phyloP scores from a whole-genome alignment of 35 echinoderm and acorn worm species.

The Strongylocentrotus purpuratus region DNA sequence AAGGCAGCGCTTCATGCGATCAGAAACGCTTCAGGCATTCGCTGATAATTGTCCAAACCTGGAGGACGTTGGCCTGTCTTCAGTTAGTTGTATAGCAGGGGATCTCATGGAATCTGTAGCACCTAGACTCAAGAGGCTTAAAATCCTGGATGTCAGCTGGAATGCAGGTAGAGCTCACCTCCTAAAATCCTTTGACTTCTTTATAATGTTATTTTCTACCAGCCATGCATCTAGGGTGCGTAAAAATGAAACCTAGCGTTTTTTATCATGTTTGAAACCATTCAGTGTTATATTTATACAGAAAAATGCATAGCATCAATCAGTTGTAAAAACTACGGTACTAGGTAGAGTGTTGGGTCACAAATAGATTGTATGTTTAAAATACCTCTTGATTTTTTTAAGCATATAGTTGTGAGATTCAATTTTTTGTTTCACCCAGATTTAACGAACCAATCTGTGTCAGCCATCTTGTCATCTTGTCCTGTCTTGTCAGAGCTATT shows the following conservation, averaged over 20 bases:
- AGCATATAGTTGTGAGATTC: no score
- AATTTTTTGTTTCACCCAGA: conserved; percentile 52
- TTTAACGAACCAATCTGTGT: conserved; percentile 73
- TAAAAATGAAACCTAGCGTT: no score
- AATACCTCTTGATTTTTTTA: no score
- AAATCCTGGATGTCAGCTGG: conserved; percentile 89
- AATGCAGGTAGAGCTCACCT: conserved; percentile 50
- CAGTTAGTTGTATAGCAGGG: conserved; percentile 71
- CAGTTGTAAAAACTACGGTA: no score
- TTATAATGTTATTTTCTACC: no score
- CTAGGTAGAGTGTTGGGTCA: no score
- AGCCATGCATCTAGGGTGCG: no score
- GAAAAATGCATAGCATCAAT: no score
- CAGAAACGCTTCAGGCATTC: conserved; percentile 62
- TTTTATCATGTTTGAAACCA: no score
- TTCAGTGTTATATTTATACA: no score
- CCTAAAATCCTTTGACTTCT: no score
- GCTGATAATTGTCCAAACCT: conserved; percentile 79
- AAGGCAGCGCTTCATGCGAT: conserved; percentile 58
- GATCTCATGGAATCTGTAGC: conserved; percentile 62
- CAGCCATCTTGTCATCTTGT: conserved; percentile 68
- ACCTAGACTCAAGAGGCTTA: conserved; percentile 50
- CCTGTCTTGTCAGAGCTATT: conserved; percentile 66
- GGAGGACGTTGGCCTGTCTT: conserved; percentile 70
- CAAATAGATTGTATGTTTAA: no score